phyloP scores from a whole-genome alignment of 35 echinoderm and acorn worm species.

The Chiridota heheva region DNA sequence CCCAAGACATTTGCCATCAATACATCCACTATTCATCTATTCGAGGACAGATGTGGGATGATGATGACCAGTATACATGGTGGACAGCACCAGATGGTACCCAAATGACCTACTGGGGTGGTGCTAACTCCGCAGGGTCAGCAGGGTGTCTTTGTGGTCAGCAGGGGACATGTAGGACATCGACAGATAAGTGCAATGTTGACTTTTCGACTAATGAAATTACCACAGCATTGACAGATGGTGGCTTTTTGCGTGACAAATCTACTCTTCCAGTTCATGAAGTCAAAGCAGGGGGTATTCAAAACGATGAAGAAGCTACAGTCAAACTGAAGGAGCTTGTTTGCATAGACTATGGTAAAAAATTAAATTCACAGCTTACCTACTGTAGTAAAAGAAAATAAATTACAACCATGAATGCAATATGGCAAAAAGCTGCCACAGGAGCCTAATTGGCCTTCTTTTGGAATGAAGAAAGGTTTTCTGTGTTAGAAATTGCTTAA shows the following conservation, averaged over 20 bases:
- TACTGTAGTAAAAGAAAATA: too few species aligned
- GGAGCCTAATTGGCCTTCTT: too few species aligned
- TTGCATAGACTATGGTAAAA: too few species aligned
- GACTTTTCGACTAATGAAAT: slow-evolving; percentile 8
- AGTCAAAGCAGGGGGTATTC: too few species aligned
- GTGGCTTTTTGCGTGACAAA: background rate
- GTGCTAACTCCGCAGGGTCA: background rate
- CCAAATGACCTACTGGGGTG: slow-evolving; percentile 31
- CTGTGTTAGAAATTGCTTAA: too few species aligned
- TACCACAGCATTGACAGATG: background rate
- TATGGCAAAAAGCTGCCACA: too few species aligned
- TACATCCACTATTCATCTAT: slow-evolving; percentile 24
- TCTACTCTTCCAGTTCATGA: background rate
- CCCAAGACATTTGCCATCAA: background rate
- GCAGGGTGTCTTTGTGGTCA: slow-evolving; percentile 18
- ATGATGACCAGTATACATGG: slow-evolving; percentile 14
- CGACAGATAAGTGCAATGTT: background rate
- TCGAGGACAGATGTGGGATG: slow-evolving; percentile 19
- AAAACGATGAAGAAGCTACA: too few species aligned
- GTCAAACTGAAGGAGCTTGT: too few species aligned
- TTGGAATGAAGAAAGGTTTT: too few species aligned
- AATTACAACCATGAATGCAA: too few species aligned
- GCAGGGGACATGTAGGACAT: slow-evolving; percentile 4
- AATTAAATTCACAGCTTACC: too few species aligned
- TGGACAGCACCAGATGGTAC: slow-evolving; percentile 21